phyloP scores from a whole-genome alignment of 1,140 invertebrate genomes.

The Ooceraea biroi region DNA sequence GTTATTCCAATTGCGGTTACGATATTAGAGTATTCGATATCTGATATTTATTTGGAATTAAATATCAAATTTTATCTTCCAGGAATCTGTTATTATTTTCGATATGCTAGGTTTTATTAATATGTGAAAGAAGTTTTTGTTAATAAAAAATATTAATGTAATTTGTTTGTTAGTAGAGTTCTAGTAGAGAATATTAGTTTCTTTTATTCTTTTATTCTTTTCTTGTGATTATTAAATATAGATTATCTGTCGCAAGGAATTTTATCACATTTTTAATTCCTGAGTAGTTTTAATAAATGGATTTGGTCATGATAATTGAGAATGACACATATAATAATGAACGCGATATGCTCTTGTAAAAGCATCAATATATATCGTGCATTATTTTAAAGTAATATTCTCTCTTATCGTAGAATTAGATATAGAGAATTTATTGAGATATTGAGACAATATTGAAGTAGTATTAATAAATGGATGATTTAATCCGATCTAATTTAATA shows the following conservation, averaged over 20 bases:
- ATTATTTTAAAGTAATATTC: background rate
- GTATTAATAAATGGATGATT: background rate
- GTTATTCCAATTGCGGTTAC: slow-evolving; percentile 31
- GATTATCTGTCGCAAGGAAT: too few relatives aligned
- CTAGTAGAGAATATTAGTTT: too few relatives aligned
- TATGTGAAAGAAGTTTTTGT: background rate
- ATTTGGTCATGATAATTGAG: background rate
- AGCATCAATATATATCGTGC: background rate
- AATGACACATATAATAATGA: background rate
- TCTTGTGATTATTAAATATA: background rate
- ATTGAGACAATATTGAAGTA: background rate
- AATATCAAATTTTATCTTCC: background rate
- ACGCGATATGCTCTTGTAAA: background rate
- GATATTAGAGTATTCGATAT: background rate
- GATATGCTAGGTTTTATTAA: slow-evolving; percentile 6
- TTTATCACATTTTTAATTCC: background rate
- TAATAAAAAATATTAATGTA: too few relatives aligned
- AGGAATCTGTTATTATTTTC: background rate
- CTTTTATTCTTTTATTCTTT: too few relatives aligned
- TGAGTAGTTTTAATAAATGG: too few relatives aligned
- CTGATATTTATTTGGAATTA: slow-evolving; percentile 29
- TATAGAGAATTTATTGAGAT: slow-evolving; percentile 11
- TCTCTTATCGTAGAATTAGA: background rate
- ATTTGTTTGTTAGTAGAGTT: too few relatives aligned
- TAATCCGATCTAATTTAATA: too few relatives aligned